phyloP scores from a whole-genome alignment of 37 sponge, comb jelly and placozoan genomes.

The Chondrilla cf. caribensis region DNA sequence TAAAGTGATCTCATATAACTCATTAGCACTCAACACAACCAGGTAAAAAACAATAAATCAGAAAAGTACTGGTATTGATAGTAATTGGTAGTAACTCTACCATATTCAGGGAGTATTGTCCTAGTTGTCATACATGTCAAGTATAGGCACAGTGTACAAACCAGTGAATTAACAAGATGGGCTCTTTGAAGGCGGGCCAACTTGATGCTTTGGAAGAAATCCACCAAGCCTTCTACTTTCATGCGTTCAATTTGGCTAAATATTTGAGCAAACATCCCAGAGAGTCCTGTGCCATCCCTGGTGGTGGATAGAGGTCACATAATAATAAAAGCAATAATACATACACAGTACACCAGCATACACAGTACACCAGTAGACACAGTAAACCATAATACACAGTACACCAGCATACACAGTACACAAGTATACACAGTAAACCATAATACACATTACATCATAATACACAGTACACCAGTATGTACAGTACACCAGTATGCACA shows the following conservation, averaged over 20 bases:
- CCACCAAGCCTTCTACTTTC: slow-evolving; percentile 65
- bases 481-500: background rate
- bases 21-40: background rate
- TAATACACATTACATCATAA: background rate
- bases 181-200: slow-evolving; percentile 50
- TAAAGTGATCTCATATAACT: too few relatives aligned
- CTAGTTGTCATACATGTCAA: too few relatives aligned
- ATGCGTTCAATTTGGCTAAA: slow-evolving; percentile 60
- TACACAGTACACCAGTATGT: too few relatives aligned
- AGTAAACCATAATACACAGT: too few relatives aligned
- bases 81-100: too few relatives aligned
- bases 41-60: background rate
- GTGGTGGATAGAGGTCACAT: too few relatives aligned
- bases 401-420: background rate
- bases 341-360: background rate
- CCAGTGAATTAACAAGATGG: slow-evolving; percentile 42
- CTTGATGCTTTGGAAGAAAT: slow-evolving; percentile 67
- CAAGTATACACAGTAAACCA: background rate
- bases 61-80: background rate
- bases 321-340: background rate
- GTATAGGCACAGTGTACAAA: slow-evolving; percentile 12
- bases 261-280: slow-evolving; percentile 54
- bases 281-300: slow-evolving; percentile 66
- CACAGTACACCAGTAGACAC: background rate
- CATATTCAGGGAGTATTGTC: too few relatives aligned